These are phyloP conservation scores for Colinus virginianus DNA, from an alignment of 2,113 vertebrate genomes.

Conservation along the genomic window DNA sequence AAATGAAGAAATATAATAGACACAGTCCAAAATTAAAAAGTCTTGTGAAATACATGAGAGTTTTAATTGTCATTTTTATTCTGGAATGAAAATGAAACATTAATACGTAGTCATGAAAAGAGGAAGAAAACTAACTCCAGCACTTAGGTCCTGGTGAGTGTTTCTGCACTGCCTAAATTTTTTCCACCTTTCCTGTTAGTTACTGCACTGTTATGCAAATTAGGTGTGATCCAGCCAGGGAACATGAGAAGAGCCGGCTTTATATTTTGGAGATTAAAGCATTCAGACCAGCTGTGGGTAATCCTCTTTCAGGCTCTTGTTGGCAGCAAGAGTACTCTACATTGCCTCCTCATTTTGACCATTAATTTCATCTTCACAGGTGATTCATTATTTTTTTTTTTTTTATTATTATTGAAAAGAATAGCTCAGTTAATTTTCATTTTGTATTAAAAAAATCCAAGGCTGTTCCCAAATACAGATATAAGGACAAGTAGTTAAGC, in stretches of 20 bases:
- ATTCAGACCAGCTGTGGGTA: constrained; percentile 20
- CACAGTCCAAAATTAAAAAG: neutral
- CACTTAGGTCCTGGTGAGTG: neutral
- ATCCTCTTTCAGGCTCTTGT: constrained; percentile 5
- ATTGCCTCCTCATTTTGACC: neutral
- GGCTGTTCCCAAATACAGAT: neutral
- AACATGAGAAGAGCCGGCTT: constrained; percentile 22
- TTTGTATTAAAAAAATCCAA: neutral
- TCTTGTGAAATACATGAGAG: neutral
- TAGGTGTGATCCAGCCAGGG: neutral
- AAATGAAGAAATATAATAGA: neutral
- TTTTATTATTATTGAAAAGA: neutral
- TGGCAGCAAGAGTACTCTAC: neutral
- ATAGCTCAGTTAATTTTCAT: neutral
- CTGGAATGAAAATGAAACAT: neutral
- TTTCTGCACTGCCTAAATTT: constrained; percentile 7
- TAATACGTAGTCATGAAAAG: neutral
- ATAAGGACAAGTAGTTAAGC: neutral
- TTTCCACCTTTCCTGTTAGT: constrained; percentile 46
- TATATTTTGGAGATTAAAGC: constrained; percentile 23
- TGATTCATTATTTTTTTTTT: neutral
- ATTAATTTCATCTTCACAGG: neutral
- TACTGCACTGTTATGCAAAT: constrained; percentile 51
- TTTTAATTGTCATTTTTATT: neutral
- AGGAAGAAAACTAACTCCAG: neutral